Evolutionary conservation across 2,113 vertebrate genomes (phyloP).

Genomic region (Scortum barcoo): DNA sequence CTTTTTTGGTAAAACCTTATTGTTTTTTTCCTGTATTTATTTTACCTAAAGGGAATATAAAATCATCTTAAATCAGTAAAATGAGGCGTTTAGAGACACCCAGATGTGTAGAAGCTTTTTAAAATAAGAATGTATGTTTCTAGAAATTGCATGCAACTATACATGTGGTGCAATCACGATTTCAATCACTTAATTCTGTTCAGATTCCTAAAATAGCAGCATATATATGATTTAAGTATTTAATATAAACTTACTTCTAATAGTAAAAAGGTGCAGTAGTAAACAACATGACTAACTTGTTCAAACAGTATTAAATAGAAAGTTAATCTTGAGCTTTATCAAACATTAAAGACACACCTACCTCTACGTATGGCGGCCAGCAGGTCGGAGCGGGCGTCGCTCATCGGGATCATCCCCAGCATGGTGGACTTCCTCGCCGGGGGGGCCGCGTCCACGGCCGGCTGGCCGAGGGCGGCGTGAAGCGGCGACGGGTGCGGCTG

Average conservation of each 20-base stretch:
- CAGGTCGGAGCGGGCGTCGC: constrained; percentile 93
- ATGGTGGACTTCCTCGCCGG: constrained; percentile 85
- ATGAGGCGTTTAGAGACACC: neutral
- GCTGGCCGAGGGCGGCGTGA: constrained; percentile 76
- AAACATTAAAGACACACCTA: constrained; percentile 61
- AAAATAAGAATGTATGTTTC: too few relatives aligned
- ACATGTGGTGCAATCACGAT: too few relatives aligned
- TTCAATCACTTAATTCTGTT: too few relatives aligned
- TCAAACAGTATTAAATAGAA: neutral
- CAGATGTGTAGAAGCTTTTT: neutral
- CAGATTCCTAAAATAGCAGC: neutral
- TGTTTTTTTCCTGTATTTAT: neutral
- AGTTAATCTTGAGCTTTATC: neutral
- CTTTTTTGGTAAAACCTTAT: too few relatives aligned
- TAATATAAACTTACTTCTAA: neutral
- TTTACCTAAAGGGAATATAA: neutral
- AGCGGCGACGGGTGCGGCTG: constrained; percentile 76
- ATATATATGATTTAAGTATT: neutral
- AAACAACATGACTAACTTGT: too few relatives aligned
- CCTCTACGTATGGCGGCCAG: constrained; percentile 94
- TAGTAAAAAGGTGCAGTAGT: too few relatives aligned
- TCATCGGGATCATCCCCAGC: constrained; percentile 90
- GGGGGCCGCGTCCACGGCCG: constrained; percentile 59
- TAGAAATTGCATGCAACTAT: too few relatives aligned
- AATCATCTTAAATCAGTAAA: neutral